phyloP scores from a whole-genome alignment of 1,140 invertebrate genomes.

The Hydropsyche tenuis region DNA sequence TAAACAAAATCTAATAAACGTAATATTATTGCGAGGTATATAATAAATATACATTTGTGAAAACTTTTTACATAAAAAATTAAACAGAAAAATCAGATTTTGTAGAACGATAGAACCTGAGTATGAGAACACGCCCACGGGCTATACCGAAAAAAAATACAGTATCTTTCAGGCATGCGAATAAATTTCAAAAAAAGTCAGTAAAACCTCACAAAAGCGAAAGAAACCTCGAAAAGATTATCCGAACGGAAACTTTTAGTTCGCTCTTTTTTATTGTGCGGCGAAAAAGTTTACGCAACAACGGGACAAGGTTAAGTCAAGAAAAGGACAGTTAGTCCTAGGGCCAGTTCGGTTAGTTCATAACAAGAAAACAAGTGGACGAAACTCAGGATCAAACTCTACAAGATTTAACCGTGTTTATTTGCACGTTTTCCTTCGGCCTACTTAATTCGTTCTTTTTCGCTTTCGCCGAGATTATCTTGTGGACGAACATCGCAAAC shows the following conservation, averaged over 20 bases:
- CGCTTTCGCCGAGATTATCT: constrained; percentile 16
- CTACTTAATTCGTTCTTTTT: neutral
- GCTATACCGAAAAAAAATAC: too few species aligned
- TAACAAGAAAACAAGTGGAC: constrained; percentile 37
- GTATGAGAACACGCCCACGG: neutral
- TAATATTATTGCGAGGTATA: too few species aligned
- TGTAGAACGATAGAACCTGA: too few species aligned
- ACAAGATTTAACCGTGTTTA: constrained; percentile 41
- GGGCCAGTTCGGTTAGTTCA: constrained; percentile 6
- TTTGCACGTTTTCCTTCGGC: constrained; percentile 31
- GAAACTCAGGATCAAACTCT: constrained; percentile 38
- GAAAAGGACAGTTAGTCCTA: constrained; percentile 23
- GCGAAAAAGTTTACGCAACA: constrained; percentile 10
- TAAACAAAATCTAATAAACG: too few species aligned
- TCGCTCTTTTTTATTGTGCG: constrained; percentile 16
- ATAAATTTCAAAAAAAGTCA: too few species aligned
- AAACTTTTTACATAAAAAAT: neutral
- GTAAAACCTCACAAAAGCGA: neutral
- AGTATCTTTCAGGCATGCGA: neutral
- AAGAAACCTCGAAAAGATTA: constrained; percentile 21
- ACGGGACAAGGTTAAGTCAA: constrained; percentile 16
- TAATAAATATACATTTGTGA: too few species aligned
- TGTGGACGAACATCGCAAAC: too few species aligned
- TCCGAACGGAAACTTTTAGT: constrained; percentile 18
- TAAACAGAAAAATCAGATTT: too few species aligned